These are phyloP conservation scores for Celastrina argiolus DNA, from an alignment of 2,888 invertebrate species.

Conservation along the genomic window DNA sequence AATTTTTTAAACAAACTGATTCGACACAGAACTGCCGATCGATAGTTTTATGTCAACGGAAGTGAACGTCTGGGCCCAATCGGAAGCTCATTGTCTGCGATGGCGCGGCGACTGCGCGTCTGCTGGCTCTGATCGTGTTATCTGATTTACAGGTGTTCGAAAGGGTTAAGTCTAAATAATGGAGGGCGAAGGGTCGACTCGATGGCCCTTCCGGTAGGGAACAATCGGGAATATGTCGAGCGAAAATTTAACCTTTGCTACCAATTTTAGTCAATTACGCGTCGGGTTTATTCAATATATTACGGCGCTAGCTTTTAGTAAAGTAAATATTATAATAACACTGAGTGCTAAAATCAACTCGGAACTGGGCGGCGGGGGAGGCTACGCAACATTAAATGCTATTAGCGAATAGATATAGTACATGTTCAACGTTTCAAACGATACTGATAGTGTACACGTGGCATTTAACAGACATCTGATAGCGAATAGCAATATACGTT, in stretches of 20 bases:
- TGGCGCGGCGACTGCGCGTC: slow-evolving; percentile 21
- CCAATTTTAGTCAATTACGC: slow-evolving; percentile 19
- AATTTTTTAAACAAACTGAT: not conserved
- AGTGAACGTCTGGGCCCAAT: slow-evolving; percentile 25
- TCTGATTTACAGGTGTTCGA: slow-evolving; percentile 25
- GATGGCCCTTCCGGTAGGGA: slow-evolving; percentile 22
- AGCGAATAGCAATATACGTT: not conserved
- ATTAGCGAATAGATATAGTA: not conserved
- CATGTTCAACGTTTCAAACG: not conserved
- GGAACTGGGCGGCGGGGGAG: not conserved
- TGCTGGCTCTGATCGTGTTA: slow-evolving; percentile 22
- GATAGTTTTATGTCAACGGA: slow-evolving; percentile 22
- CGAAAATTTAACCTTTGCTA: slow-evolving; percentile 25
- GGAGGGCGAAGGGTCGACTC: slow-evolving; percentile 14
- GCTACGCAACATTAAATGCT: not conserved
- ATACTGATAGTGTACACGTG: not conserved
- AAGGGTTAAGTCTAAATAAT: slow-evolving; percentile 23
- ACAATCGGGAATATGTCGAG: slow-evolving; percentile 22
- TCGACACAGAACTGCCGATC: slow-evolving; percentile 8
- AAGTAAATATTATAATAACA: slow-evolving; percentile 17
- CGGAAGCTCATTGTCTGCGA: slow-evolving; percentile 26
- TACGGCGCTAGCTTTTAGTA: not conserved
- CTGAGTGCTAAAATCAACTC: not conserved
- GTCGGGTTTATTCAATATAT: slow-evolving; percentile 5
- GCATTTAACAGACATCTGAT: not conserved